Percentiles rank a stretch among this genome's conserved stretches.
Conservation (phyloP, 37 sponge, comb jelly and placozoan species). For the Corticium candelabrum region DNA sequence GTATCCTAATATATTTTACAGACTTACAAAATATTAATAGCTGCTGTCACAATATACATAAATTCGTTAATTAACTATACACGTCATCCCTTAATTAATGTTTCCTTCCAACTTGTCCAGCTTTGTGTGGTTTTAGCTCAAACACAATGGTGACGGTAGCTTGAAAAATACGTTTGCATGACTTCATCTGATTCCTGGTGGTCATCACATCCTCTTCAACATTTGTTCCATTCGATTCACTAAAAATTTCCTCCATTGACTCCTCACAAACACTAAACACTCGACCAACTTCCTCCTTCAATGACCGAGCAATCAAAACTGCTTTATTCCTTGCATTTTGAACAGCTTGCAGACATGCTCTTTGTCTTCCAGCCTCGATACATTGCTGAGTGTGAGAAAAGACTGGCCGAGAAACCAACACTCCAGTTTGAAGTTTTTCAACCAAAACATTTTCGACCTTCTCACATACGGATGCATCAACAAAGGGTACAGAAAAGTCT, state of each 20-base stretch:
- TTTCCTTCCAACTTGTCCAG: too few species aligned
- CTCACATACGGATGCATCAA: conserved; percentile 16
- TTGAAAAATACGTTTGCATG: neutral
- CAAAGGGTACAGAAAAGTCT: conserved; percentile 19
- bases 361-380: neutral
- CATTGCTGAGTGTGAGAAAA: neutral
- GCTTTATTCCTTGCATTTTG: neutral
- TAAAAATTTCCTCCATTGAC: neutral
- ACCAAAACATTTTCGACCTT: conserved; percentile 33
- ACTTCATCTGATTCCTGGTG: neutral
- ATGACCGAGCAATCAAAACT: neutral
- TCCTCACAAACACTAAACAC: neutral
- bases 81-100: too few species aligned
- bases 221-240: neutral
- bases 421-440: conserved; percentile 50
- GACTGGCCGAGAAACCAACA: neutral
- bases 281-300: neutral
- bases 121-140: neutral
- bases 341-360: neutral
- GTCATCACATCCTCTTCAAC: neutral
- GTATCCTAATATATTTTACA: too few species aligned
- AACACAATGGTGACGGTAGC: neutral
- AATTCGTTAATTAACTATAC: too few species aligned
- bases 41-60: too few species aligned
- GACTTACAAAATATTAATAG: too few species aligned